These are phyloP conservation scores for Batillaria attramentaria DNA, from an alignment of 1,140 invertebrate species.

Conservation along the genomic window DNA sequence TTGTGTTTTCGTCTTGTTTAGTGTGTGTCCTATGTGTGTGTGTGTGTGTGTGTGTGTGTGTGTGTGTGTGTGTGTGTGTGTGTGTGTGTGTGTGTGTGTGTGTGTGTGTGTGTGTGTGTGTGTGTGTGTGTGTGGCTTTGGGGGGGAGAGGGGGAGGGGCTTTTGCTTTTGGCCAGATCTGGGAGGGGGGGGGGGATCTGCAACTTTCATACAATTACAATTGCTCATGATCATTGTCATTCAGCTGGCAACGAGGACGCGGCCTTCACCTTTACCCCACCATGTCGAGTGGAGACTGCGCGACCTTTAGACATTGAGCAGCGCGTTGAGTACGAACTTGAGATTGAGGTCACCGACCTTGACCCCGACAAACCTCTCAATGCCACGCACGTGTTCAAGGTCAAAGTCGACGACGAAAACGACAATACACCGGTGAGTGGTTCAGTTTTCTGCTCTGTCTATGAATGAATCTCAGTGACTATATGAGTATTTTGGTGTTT, in stretches of 20 bases:
- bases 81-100: background rate
- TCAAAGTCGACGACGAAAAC: slow-evolving; percentile 8
- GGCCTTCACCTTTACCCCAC: background rate
- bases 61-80: too few species aligned
- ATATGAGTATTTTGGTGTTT: too few species aligned
- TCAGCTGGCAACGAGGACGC: slow-evolving; percentile 2
- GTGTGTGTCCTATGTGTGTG: too few species aligned
- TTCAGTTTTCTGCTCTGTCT: too few species aligned
- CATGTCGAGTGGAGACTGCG: background rate
- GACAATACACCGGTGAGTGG: slow-evolving; percentile 16
- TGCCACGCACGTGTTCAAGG: background rate
- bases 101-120: background rate
- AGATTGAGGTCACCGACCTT: slow-evolving; percentile 12
- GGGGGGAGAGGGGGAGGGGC: background rate
- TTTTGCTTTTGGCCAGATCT: background rate
- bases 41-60: too few species aligned
- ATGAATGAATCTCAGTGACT: too few species aligned
- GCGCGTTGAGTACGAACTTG: slow-evolving; percentile 1
- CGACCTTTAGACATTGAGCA: background rate
- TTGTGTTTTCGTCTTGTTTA: too few species aligned
- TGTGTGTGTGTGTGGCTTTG: background rate
- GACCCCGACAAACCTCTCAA: slow-evolving; percentile 13
- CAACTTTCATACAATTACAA: background rate
- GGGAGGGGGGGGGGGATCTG: background rate
- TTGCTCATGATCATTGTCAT: background rate